These are phyloP conservation scores for Cervus canadensis DNA, from an alignment of 2,113 vertebrate genomes.

Conservation along the genomic window DNA sequence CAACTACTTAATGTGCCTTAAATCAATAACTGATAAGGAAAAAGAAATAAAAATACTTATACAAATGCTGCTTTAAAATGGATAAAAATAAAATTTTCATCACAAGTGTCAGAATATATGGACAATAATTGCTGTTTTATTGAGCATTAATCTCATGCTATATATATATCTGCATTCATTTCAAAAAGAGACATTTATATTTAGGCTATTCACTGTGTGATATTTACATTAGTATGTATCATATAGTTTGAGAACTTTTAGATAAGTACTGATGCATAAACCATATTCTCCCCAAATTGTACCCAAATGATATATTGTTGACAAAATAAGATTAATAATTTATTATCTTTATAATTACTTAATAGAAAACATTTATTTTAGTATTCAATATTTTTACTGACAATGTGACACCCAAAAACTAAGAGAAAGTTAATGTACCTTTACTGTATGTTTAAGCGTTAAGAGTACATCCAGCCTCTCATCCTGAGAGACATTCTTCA, in stretches of 20 bases:
- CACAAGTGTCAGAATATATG: neutral
- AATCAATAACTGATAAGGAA: neutral
- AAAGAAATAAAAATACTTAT: neutral
- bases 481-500: constrained; percentile 76
- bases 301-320: neutral
- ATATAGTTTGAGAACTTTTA: neutral
- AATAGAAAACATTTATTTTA: neutral
- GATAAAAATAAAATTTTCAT: neutral
- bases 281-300: neutral
- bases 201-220: neutral
- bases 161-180: neutral
- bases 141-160: neutral
- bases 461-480: constrained; percentile 84
- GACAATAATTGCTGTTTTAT: neutral
- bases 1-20: neutral
- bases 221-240: neutral
- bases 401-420: neutral
- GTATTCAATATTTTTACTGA: neutral
- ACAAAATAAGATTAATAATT: constrained; percentile 15
- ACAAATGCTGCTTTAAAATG: neutral
- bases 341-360: neutral
- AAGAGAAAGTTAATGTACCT: constrained; percentile 79
- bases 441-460: constrained; percentile 87
- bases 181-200: neutral
- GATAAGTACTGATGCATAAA: neutral